phyloP scores from a whole-genome alignment of 1,140 invertebrate genomes.

The Drosophila auraria region DNA sequence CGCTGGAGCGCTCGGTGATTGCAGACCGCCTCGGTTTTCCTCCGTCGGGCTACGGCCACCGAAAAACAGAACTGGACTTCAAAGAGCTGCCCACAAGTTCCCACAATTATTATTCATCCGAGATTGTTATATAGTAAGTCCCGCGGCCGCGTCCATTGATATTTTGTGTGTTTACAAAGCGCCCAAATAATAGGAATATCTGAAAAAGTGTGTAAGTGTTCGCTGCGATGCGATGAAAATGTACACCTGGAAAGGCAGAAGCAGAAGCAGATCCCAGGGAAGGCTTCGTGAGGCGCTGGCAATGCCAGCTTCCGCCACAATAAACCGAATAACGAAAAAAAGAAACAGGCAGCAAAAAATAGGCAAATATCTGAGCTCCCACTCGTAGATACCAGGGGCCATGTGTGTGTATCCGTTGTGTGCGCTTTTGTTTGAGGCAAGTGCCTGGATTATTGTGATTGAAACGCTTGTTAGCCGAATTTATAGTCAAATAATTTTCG shows the following conservation, averaged over 20 bases:
- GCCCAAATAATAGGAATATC: constrained; percentile 30
- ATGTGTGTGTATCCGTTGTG: constrained; percentile 38
- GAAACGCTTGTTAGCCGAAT: constrained; percentile 55
- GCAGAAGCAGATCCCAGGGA: constrained; percentile 32
- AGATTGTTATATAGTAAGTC: constrained; percentile 37
- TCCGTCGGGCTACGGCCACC: constrained; percentile 18
- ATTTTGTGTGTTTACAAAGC: constrained; percentile 55
- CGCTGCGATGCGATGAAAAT: constrained; percentile 57
- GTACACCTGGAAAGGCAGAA: constrained; percentile 57
- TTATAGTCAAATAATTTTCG: constrained; percentile 64
- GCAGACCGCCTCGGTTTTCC: constrained; percentile 49
- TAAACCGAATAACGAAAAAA: constrained; percentile 43
- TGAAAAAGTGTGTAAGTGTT: constrained; percentile 54
- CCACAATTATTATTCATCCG: constrained; percentile 59
- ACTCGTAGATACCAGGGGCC: constrained; percentile 43
- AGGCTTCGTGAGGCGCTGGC: constrained; percentile 27
- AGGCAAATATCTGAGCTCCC: constrained; percentile 58
- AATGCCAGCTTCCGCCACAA: constrained; percentile 60
- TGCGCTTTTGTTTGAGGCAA: constrained; percentile 29
- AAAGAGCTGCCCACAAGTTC: constrained; percentile 26
- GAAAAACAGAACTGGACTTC: constrained; percentile 43
- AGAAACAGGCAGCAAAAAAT: constrained; percentile 38
- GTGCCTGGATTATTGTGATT: constrained; percentile 50
- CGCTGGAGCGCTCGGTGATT: constrained; percentile 60
- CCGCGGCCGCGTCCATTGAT: constrained; percentile 20